Evolutionary conservation across 2,797 vertebrate genomes (phyloP), one percentile per base, ranked within the genome.

Genomic region (Erpetoichthys calabaricus): DNA sequence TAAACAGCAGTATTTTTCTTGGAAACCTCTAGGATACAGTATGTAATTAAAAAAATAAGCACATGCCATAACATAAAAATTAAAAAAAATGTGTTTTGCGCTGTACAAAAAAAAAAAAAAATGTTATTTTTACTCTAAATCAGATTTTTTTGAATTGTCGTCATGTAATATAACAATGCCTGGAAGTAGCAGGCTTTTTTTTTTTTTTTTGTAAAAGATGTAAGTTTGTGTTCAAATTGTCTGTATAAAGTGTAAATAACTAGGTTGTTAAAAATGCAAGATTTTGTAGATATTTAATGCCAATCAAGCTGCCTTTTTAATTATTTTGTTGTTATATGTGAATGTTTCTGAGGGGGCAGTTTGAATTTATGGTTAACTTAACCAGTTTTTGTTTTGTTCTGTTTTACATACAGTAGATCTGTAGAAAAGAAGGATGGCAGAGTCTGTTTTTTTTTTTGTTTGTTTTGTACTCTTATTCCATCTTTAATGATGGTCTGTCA

Each of bases 231-330:
- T 89, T 82, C 60, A 70, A 76, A 65, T 83, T 78, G 66, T 83
- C 81, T 91, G 89, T 92, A 91, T 84, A 88, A 79, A 78, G 76
- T 95, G 91, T 94, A 94, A 74, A 96, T 91, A 92, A 58, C 60
- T 70, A 75, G 70, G 79, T 75, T 86, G 78, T 88, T 90, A 79
- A 75, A 77, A 84, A 80, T 86, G 75, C 76, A 78, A 77, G 80
- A 80, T 86, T 90, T 91, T 94, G 86, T 91, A 91, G 86, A 90
- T 92, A 91, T 75, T 81, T 75, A 80, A 86, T 81, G 81, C 75
- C 77, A 79, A 79, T 81, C 78, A 78, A 66, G 79, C 82, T 61
- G 78, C 83, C 83, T 84, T 84, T 64, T 59, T 59, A 7, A 57
- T 50, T 53, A 57, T 55, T 10, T 58, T 65, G 67, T 54, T 62